A percentile compares a stretch with the other conserved stretches of the same genome.
Conservation (phyloP, 2,797 vertebrate genomes). For the Centropyge bicolor region DNA sequence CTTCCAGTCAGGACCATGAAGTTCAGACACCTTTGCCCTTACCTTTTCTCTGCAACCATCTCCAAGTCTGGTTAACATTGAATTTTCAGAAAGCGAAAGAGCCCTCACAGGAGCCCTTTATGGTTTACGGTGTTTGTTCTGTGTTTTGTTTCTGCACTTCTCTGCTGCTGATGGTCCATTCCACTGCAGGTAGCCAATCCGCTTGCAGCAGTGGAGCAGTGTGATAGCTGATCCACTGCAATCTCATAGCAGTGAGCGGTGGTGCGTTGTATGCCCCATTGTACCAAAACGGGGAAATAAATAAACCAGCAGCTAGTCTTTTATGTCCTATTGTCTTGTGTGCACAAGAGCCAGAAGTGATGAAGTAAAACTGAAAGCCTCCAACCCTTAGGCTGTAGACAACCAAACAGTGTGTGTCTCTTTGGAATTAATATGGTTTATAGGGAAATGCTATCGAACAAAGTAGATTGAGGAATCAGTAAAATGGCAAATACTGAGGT, state of each 20-base stretch:
- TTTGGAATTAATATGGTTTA: not conserved
- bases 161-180: constrained; percentile 18
- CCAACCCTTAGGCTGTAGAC: not conserved
- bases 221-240: constrained; percentile 68
- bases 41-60: constrained; percentile 24
- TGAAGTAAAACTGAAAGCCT: constrained; percentile 28
- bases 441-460: not conserved
- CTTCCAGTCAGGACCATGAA: not conserved
- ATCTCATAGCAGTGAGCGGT: constrained; percentile 35
- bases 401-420: too few relatives aligned
- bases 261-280: constrained; percentile 50
- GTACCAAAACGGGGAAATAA: constrained; percentile 64
- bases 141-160: constrained; percentile 31
- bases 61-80: not conserved
- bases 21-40: not conserved
- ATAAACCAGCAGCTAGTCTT: constrained; percentile 69
- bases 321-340: constrained; percentile 44
- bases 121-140: not conserved
- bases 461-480: not conserved
- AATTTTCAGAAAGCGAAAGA: not conserved
- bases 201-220: constrained; percentile 12
- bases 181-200: constrained; percentile 57
- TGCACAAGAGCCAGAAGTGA: constrained; percentile 22
- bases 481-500: not conserved
- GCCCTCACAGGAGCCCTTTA: not conserved